Base-by-base conservation (phyloP, 2,113 vertebrate species). In the Anguilla japonica region DNA sequence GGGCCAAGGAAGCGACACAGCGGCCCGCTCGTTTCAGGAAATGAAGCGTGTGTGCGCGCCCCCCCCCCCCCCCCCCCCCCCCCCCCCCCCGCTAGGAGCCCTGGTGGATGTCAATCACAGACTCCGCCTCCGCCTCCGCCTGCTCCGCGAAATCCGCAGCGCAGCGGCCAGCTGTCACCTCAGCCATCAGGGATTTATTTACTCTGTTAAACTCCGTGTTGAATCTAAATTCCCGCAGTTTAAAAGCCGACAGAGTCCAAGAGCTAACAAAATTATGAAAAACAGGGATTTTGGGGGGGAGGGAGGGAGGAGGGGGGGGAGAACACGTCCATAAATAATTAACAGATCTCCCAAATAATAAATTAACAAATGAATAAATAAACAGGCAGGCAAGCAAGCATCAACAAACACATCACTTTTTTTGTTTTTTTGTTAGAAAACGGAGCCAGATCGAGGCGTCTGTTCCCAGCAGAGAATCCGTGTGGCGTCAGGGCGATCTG, bases 361-460 rank as follows among this genome's bases (percentile, higher is more conserved):
- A 95, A 95, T 95, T 94, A 95, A 94, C 89, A 91, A 93, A 95
- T 92, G 89, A 94, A 96, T 96, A 95, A 96, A 96, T 96, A 95
- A 95, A 95, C 93, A 93, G 94, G 94, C 94, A 95, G 93, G 95
- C 95, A 96, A 94, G 94, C 94, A 95, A 95, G 95, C 93, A 95
- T 92, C 93, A 93, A 95, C 92, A 94, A 93, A 93, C 93, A 94
- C 89, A 79, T 92, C 85, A 86, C 87, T 56, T 53, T 39, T 26
- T 90, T 79, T 87, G 90, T 89, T 83, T 85, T 46, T 6, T 46
- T 46, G 4, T 11, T 11, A 90, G 92, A 88, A 93, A 95, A 93
- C 87, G 90, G 92, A 63, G 91, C 87, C 88, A 88, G 86, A 90
- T 91, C 91, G 90, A 87, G 90, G 91, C 75, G 83, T 92, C 87